phyloP scores from a whole-genome alignment of 1,140 invertebrate species.

The Propsilocerus akamusi region DNA sequence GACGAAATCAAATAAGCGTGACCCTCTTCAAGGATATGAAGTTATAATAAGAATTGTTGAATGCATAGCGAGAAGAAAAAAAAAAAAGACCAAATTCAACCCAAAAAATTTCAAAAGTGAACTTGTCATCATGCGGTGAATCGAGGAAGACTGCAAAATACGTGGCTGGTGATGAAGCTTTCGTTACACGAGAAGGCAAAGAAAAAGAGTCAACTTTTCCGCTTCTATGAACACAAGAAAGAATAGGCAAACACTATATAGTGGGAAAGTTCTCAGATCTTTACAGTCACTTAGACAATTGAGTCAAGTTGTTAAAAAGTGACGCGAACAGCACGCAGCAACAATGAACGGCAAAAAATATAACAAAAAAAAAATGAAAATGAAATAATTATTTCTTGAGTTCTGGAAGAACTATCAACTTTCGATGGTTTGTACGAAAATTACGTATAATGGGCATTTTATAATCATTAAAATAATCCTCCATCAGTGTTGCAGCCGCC shows the following conservation, averaged over 20 bases:
- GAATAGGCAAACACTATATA: conserved; percentile 1
- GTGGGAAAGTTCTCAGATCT: conserved; percentile 4
- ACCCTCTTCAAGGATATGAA: too few relatives aligned
- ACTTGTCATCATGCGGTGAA: too few relatives aligned
- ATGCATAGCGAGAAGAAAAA: too few relatives aligned
- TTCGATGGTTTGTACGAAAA: too few relatives aligned
- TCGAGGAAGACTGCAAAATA: too few relatives aligned
- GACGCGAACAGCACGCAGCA: conserved; percentile 3
- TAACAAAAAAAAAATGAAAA: neutral
- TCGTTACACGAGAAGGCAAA: neutral
- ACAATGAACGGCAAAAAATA: neutral
- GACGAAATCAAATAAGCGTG: neutral
- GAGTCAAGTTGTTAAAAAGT: conserved; percentile 4
- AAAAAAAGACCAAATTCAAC: neutral
- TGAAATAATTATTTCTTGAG: too few relatives aligned
- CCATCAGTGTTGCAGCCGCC: too few relatives aligned
- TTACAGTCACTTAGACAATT: conserved; percentile 3
- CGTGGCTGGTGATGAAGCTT: neutral
- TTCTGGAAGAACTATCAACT: too few relatives aligned
- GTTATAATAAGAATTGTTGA: too few relatives aligned
- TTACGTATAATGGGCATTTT: too few relatives aligned
- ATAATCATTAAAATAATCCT: too few relatives aligned
- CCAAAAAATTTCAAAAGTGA: neutral
- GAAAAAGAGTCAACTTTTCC: neutral
- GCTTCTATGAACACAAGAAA: conserved; percentile 1